phyloP scores from a whole-genome alignment of 1,140 invertebrate species.

The Drosophila burlai region DNA sequence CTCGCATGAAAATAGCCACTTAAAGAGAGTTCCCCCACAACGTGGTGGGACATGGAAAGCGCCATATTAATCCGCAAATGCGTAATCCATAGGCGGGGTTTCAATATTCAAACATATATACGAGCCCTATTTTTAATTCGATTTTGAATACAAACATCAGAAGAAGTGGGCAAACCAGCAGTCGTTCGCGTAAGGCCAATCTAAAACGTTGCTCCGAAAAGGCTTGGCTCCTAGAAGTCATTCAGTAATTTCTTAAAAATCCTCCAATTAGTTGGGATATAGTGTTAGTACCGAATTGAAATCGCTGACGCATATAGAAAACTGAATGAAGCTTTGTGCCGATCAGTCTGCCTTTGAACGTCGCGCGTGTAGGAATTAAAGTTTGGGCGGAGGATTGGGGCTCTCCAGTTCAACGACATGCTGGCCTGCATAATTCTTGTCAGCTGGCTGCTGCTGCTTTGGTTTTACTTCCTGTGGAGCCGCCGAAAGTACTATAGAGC shows the following conservation, averaged over 20 bases:
- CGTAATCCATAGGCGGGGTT: conserved; percentile 35
- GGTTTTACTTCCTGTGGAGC: conserved; percentile 76
- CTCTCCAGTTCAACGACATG: conserved; percentile 65
- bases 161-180: conserved; percentile 6
- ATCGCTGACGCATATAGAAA: conserved; percentile 48
- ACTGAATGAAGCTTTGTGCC: conserved; percentile 45
- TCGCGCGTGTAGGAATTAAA: conserved; percentile 41
- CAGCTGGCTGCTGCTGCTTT: conserved; percentile 59
- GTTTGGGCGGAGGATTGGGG: conserved; percentile 8
- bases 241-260: neutral
- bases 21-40: conserved; percentile 25
- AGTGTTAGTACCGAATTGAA: neutral
- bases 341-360: conserved; percentile 46
- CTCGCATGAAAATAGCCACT: conserved; percentile 50
- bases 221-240: neutral
- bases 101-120: neutral
- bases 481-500: conserved; percentile 65
- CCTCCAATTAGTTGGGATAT: neutral
- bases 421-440: conserved; percentile 58
- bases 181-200: neutral
- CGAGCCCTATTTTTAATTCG: neutral
- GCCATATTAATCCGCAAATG: conserved; percentile 56
- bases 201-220: neutral
- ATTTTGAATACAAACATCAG: neutral
- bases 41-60: conserved; percentile 53